Evolutionary conservation across 2,797 vertebrate species (phyloP).

Genomic region (Chiroxiphia lanceolata): DNA sequence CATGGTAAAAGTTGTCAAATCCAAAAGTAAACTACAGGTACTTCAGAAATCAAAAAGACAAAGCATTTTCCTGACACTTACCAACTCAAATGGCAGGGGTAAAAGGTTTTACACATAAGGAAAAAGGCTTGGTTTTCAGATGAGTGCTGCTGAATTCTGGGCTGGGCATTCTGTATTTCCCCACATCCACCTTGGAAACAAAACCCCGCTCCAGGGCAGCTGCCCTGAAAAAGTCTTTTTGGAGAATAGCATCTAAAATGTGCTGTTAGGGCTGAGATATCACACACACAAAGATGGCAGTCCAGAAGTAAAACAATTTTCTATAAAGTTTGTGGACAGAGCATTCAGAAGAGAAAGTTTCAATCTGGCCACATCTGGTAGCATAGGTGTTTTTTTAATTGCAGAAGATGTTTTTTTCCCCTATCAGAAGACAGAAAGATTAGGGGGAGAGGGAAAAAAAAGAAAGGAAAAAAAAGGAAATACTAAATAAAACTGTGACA

Average conservation of each 20-base stretch:
- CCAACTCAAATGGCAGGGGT: background rate
- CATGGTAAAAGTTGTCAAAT: background rate
- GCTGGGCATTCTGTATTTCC: background rate
- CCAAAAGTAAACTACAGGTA: background rate
- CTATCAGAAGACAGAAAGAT: background rate
- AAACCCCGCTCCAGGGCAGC: background rate
- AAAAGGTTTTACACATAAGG: background rate
- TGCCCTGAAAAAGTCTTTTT: background rate
- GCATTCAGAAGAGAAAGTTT: background rate
- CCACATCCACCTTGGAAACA: background rate
- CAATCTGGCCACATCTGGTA: background rate
- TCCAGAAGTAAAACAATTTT: background rate
- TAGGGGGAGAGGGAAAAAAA: fast-evolving
- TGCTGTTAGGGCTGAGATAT: background rate
- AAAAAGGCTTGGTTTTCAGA: background rate
- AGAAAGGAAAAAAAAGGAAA: background rate
- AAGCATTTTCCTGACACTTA: background rate
- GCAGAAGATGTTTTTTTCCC: background rate
- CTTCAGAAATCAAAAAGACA: background rate
- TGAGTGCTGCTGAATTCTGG: background rate
- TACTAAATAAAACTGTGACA: background rate
- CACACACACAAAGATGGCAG: background rate
- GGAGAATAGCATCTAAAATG: background rate
- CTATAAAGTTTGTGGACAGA: background rate
- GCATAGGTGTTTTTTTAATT: background rate